A percentile compares a stretch with the other conserved stretches of the same genome.
Evolutionary conservation across 64 coral and sea anemone species (phyloP).

Genomic region (Acropora yongei): DNA sequence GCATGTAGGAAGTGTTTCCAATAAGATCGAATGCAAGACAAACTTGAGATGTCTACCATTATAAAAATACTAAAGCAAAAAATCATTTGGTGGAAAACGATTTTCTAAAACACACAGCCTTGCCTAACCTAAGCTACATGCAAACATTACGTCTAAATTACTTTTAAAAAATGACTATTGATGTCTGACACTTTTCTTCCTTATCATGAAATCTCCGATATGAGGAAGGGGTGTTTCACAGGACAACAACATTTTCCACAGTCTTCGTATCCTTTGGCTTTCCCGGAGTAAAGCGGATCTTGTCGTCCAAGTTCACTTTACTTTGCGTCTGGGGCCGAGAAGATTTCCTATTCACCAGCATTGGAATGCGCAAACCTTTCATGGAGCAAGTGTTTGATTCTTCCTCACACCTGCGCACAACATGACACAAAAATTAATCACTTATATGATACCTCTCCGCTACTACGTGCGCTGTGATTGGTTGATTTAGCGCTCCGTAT

Average conservation of each 20-base stretch:
- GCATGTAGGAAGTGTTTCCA: too few species aligned
- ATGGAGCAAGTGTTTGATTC: neutral
- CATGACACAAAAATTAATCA: too few species aligned
- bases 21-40: too few species aligned
- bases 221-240: neutral
- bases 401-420: neutral
- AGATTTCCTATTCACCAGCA: slow-evolving; percentile 16
- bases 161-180: neutral
- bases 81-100: too few species aligned
- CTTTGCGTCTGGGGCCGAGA: neutral
- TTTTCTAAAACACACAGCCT: too few species aligned
- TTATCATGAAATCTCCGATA: neutral
- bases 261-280: neutral
- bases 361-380: neutral
- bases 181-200: neutral
- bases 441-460: too few species aligned
- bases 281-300: slow-evolving; percentile 6
- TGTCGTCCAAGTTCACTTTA: neutral
- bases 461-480: too few species aligned
- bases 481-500: too few species aligned
- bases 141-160: too few species aligned
- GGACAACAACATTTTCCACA: neutral
- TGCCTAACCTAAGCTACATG: too few species aligned
- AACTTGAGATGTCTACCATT: too few species aligned
- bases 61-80: too few species aligned